Conservation (phyloP, 2,113 vertebrate genomes). For the Tylochromis polylepis region DNA sequence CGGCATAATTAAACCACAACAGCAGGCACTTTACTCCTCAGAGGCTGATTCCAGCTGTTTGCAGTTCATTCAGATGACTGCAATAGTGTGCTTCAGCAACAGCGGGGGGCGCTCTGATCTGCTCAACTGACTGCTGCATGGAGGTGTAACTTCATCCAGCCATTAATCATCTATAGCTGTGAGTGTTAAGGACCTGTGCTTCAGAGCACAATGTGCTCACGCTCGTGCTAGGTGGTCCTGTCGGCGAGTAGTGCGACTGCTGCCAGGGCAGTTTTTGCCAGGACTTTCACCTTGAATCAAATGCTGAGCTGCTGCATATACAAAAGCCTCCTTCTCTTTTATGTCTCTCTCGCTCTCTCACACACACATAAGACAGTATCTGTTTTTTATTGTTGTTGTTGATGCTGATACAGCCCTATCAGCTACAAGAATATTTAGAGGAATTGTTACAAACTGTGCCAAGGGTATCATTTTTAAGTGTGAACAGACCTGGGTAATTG, state of each 20-base stretch:
- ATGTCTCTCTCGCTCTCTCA: not conserved
- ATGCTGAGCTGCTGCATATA: conserved; percentile 12
- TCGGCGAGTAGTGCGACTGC: conserved; percentile 5
- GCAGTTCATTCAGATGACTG: conserved; percentile 3
- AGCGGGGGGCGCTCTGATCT: conserved; percentile 46
- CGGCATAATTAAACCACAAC: not conserved
- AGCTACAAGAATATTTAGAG: conserved; percentile 13
- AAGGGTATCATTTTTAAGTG: conserved; percentile 45
- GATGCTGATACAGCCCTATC: conserved; percentile 28
- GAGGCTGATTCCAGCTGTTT: not conserved
- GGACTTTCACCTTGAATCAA: conserved; percentile 56
- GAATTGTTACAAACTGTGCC: conserved; percentile 14
- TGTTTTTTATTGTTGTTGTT: conserved; percentile 47
- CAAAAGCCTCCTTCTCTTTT: conserved; percentile 22
- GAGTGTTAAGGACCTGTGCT: conserved; percentile 36
- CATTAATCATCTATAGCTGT: conserved; percentile 63
- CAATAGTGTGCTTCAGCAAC: conserved; percentile 1
- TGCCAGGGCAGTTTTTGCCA: conserved; percentile 35
- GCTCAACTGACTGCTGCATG: not conserved
- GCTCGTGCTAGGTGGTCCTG: conserved; percentile 66
- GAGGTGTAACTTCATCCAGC: conserved; percentile 46
- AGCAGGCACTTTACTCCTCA: not conserved
- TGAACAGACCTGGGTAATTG: conserved; percentile 38
- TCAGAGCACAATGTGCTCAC: conserved; percentile 38
- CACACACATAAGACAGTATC: not conserved